phyloP scores from a whole-genome alignment of 2,888 invertebrate species.

The Ormyrus thymus region DNA sequence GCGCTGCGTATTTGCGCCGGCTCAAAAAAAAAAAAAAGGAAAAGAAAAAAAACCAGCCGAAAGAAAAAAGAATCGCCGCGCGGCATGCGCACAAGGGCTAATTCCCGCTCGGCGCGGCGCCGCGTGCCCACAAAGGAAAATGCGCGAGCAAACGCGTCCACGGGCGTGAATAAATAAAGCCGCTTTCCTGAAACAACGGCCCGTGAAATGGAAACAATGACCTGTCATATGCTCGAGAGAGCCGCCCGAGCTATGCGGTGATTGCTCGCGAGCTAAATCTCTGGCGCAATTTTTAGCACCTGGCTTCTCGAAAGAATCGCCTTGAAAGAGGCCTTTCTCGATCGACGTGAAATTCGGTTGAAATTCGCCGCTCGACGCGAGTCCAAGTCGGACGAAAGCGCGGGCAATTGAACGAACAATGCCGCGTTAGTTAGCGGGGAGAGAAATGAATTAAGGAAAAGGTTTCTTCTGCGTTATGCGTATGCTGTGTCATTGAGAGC shows the following conservation, averaged over 20 bases:
- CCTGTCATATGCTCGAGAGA: conserved; percentile 23
- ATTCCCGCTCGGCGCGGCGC: too few species aligned
- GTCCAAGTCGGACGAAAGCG: not conserved
- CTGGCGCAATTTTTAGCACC: conserved; percentile 38
- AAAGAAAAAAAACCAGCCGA: too few species aligned
- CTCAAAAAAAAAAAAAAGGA: too few species aligned
- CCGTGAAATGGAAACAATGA: conserved; percentile 47
- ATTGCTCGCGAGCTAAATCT: conserved; percentile 5
- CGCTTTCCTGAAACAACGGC: conserved; percentile 30
- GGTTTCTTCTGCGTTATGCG: too few species aligned
- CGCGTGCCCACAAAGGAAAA: not conserved
- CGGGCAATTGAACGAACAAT: not conserved
- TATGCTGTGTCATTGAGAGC: too few species aligned
- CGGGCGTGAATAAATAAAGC: not conserved
- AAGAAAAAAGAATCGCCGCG: too few species aligned
- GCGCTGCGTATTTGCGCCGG: too few species aligned
- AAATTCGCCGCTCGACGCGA: too few species aligned
- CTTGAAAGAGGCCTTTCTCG: conserved; percentile 5
- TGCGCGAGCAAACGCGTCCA: not conserved
- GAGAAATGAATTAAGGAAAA: too few species aligned
- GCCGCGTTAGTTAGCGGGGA: too few species aligned
- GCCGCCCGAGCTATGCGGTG: not conserved
- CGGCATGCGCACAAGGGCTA: too few species aligned
- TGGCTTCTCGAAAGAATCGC: not conserved
- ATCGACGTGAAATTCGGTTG: too few species aligned